Evolutionary conservation across 2,797 vertebrate genomes (phyloP), one percentile per base, ranked within the genome.

Genomic region (Philypnodon macrostomus): DNA sequence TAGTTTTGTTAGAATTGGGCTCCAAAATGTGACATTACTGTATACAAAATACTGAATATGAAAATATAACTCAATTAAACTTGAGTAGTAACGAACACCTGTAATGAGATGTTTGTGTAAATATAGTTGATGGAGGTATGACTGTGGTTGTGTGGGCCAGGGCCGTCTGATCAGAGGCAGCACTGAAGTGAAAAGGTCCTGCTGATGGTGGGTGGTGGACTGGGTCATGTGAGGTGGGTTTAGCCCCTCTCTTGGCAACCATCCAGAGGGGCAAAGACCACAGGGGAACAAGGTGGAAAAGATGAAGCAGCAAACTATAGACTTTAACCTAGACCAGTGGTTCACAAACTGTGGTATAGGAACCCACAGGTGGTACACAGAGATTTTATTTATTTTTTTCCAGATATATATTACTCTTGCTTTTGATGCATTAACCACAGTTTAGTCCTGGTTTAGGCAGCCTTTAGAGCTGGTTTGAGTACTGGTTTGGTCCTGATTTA

Each of bases 141-240:
- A 31, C 46, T 18, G 37, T 29, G 34, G 34, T 41, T n/a, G 17
- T 34, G 30, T 12, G 55, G 17, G 37, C 24, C 17, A 36, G 49
- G 23, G 38, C 51, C 33, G 19, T 21, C 10, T 9, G 26, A 58
- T 46, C 41, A 24, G 38, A 38, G 21, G 47, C 46, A 58, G 60
- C 62, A 47, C 42, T 34, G 45, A 34, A 38, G 44, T 45, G 15
- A 35, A 29, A 45, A 14, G 58, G 12, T 40, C 10, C 38, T 31
- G 61, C 38, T 31, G 61, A 6, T 56, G 47, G 53, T 59, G 38
- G 44, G 31, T 38, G 47, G 59, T 36, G 17, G 48, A 13, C 24
- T n/a, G 27, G 57, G 62, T 83, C 84, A 84, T 70, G 70, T 74
- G 81, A 81, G 69, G 58, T 41, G 38, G 69, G 61, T 75, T 80